Evolutionary conservation across 2,888 invertebrate species (phyloP).

Genomic region (Microctonus aethiopoides): DNA sequence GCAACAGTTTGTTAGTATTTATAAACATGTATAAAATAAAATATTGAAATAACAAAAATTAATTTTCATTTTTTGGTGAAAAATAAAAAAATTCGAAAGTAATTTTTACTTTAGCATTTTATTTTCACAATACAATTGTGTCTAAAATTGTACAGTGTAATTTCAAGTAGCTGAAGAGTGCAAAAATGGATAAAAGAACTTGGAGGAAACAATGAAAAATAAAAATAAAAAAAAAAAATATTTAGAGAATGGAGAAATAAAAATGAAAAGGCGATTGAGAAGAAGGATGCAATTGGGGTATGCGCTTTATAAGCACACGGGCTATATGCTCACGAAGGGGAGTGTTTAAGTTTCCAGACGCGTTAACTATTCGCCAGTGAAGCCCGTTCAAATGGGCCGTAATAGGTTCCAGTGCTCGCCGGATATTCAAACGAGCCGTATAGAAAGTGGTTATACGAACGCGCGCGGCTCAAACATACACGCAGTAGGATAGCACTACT

Average conservation of each 20-base stretch:
- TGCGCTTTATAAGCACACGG: background rate
- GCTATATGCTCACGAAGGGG: background rate
- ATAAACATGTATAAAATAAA: too few relatives aligned
- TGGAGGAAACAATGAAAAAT: background rate
- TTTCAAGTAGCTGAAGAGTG: background rate
- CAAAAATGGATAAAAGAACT: background rate
- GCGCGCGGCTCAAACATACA: background rate
- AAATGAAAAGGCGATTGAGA: background rate
- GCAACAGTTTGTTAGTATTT: too few relatives aligned
- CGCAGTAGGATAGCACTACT: background rate
- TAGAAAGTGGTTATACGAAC: conserved; percentile 39
- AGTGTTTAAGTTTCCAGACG: conserved; percentile 18
- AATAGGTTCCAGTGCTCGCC: conserved; percentile 33
- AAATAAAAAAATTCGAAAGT: too few relatives aligned
- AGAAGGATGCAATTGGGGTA: conserved; percentile 1
- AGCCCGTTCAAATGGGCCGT: conserved; percentile 33
- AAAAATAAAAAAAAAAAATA: conserved; percentile 1
- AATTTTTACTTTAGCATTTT: background rate
- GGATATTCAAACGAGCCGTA: conserved; percentile 40
- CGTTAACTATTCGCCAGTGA: conserved; percentile 32
- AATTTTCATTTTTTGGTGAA: too few relatives aligned
- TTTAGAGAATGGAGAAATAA: background rate
- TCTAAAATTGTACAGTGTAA: background rate
- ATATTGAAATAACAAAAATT: too few relatives aligned
- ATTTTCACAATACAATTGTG: background rate